phyloP scores from a whole-genome alignment of 2,113 vertebrate genomes.

The Bos taurus region DNA sequence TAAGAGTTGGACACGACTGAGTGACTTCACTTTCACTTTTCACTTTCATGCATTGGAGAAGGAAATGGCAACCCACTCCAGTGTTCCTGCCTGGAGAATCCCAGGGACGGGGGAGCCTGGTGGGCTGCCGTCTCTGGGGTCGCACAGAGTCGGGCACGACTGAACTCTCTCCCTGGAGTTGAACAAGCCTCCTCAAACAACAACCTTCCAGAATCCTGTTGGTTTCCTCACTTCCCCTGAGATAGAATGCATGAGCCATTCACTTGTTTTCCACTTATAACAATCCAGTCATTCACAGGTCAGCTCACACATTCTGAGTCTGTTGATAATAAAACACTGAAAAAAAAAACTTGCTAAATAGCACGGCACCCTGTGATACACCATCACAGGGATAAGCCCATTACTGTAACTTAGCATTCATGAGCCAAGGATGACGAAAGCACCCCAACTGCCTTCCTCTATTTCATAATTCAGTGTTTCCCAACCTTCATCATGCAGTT shows the following conservation, averaged over 20 bases:
- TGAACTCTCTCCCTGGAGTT: neutral
- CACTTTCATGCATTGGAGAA: no score
- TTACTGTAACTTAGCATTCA: neutral
- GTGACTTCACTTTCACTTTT: no score
- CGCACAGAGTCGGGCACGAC: accelerated
- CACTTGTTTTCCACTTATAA: neutral
- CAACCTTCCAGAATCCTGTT: neutral
- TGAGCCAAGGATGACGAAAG: neutral
- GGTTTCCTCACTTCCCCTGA: neutral
- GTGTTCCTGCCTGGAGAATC: no score
- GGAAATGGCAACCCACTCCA: no score
- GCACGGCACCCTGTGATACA: accelerated
- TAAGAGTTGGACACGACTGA: no score
- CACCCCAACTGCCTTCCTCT: neutral
- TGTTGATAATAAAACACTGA: neutral
- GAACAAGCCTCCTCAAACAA: neutral
- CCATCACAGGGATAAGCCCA: neutral
- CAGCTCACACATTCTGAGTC: accelerated
- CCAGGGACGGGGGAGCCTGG: no score
- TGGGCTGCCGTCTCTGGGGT: no score
- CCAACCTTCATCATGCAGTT: neutral
- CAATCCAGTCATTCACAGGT: neutral
- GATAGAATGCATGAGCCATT: neutral
- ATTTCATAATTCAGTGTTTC: constrained; percentile 37
- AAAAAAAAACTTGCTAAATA: neutral